phyloP scores from a whole-genome alignment of 2,113 vertebrate genomes.

The Saimiri boliviensis region DNA sequence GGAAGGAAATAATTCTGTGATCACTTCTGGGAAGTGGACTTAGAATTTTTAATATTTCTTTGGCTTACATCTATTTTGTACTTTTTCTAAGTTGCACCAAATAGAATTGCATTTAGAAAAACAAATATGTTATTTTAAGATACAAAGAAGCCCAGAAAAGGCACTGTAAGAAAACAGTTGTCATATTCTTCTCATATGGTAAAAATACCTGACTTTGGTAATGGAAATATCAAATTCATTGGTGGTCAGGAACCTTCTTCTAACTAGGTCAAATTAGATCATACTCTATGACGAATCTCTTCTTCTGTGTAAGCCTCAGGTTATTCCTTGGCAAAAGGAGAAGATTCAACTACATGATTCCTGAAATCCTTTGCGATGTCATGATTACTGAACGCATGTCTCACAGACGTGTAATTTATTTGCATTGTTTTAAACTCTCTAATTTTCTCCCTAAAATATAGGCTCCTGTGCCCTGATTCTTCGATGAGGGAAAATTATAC shows the following conservation, averaged over 20 bases:
- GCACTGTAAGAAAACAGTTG: neutral
- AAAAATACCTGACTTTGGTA: neutral
- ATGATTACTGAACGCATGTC: conserved; percentile 8
- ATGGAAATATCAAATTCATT: neutral
- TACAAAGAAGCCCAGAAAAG: neutral
- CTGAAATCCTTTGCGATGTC: neutral
- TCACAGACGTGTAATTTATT: neutral
- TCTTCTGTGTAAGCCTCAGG: neutral
- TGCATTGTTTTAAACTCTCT: neutral
- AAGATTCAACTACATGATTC: neutral
- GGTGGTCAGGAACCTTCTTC: neutral
- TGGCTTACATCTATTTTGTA: neutral
- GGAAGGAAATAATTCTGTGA: neutral
- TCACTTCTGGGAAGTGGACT: neutral
- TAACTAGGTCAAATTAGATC: neutral
- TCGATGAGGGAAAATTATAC: neutral
- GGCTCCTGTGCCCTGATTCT: neutral
- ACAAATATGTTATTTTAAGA: conserved; percentile 31
- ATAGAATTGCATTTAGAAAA: conserved; percentile 18
- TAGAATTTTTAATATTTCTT: neutral
- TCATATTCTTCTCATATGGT: neutral
- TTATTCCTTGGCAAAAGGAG: neutral
- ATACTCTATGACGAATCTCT: neutral
- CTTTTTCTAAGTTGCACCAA: conserved; percentile 27
- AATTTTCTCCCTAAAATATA: neutral